Evolutionary conservation across 2,888 invertebrate genomes (phyloP).

Genomic region (Malthinus seriepunctatus): DNA sequence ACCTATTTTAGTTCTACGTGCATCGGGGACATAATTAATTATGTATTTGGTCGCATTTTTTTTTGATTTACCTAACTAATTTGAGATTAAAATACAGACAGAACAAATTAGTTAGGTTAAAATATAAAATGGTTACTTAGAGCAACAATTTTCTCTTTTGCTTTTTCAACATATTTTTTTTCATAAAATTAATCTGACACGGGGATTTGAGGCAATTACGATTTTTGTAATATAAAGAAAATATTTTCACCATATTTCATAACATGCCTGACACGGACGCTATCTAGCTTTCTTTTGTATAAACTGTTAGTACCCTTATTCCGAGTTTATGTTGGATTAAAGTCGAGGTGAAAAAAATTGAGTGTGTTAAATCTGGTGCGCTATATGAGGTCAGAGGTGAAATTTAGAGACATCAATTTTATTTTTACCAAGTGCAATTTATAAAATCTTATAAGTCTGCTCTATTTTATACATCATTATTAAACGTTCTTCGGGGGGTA

Average conservation of each 20-base stretch:
- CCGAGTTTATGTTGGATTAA: constrained; percentile 33
- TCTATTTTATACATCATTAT: constrained; percentile 45
- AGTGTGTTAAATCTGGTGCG: constrained; percentile 36
- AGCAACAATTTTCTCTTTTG: too few species aligned
- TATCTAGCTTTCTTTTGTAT: constrained; percentile 19
- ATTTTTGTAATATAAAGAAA: constrained; percentile 6
- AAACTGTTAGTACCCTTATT: constrained; percentile 27
- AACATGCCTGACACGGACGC: constrained; percentile 16
- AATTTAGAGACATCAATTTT: constrained; percentile 46
- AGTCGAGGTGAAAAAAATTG: constrained; percentile 33
- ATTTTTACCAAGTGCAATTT: constrained; percentile 44
- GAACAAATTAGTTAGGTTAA: too few species aligned
- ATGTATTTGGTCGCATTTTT: constrained; percentile 19
- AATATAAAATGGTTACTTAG: too few species aligned
- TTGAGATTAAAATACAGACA: too few species aligned
- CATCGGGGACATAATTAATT: too few species aligned
- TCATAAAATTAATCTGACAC: too few species aligned
- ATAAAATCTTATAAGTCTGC: constrained; percentile 45
- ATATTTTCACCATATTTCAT: constrained; percentile 14
- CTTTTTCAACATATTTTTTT: too few species aligned
- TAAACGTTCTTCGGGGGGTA: constrained; percentile 33
- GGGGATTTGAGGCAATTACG: too few species aligned
- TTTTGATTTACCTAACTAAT: too few species aligned
- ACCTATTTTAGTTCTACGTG: too few species aligned
- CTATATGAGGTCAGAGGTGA: constrained; percentile 28